Evolutionary conservation across 2,888 invertebrate genomes (phyloP).

Genomic region (Scaptomyza tumidula): DNA sequence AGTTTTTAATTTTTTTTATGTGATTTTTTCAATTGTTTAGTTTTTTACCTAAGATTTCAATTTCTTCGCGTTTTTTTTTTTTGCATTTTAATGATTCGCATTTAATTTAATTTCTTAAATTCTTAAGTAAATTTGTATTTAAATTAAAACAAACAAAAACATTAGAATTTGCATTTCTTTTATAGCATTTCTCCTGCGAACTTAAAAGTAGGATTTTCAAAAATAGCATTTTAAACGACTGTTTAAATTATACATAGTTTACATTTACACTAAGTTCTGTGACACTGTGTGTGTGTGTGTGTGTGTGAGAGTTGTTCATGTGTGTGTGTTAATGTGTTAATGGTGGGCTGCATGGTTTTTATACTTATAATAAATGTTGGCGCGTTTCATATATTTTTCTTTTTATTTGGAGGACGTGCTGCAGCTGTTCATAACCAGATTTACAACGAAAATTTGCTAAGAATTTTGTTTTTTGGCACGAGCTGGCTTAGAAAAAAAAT

Average conservation of each 20-base stretch:
- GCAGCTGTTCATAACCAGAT: slow-evolving; percentile 20
- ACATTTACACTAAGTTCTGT: slow-evolving; percentile 66
- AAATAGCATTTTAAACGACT: slow-evolving; percentile 61
- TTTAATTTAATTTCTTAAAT: slow-evolving; percentile 45
- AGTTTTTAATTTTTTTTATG: slow-evolving; percentile 47
- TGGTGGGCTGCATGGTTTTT: slow-evolving; percentile 51
- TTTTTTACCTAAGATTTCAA: slow-evolving; percentile 61
- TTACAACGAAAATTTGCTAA: slow-evolving; percentile 68
- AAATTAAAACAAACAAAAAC: slow-evolving; percentile 62
- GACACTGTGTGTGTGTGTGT: slow-evolving; percentile 46
- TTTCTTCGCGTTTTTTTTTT: slow-evolving; percentile 3
- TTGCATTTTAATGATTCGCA: slow-evolving; percentile 45
- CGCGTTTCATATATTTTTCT: slow-evolving; percentile 12
- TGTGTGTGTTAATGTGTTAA: slow-evolving; percentile 27
- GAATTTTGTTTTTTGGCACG: slow-evolving; percentile 72
- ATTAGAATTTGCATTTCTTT: slow-evolving; percentile 51
- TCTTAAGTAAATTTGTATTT: slow-evolving; percentile 62
- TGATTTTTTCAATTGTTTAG: slow-evolving; percentile 32
- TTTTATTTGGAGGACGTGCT: slow-evolving; percentile 35
- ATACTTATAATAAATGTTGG: slow-evolving; percentile 58
- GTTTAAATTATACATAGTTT: slow-evolving; percentile 52
- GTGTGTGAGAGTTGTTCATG: slow-evolving; percentile 24
- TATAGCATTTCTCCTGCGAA: slow-evolving; percentile 45
- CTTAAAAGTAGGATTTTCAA: slow-evolving; percentile 68
- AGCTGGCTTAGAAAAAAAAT: slow-evolving; percentile 53